phyloP scores from a whole-genome alignment of 2,797 vertebrate species.

The Thunnus albacares region DNA sequence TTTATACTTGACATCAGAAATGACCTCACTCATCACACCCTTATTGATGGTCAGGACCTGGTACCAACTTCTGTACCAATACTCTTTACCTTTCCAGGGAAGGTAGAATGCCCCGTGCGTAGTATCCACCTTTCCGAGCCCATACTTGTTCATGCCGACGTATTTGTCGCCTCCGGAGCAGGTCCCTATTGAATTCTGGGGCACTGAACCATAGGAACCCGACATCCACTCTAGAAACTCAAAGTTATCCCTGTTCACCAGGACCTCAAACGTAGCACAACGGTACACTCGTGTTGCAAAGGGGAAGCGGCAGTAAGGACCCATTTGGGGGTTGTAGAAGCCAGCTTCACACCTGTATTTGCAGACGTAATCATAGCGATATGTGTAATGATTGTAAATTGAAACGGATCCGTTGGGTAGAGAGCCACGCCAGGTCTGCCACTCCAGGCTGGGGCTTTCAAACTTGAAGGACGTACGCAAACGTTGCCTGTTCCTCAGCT shows the following conservation, averaged over 20 bases:
- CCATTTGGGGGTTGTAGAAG: constrained; percentile 65
- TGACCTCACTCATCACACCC: constrained; percentile 48
- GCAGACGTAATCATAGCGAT: constrained; percentile 68
- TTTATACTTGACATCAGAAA: constrained; percentile 63
- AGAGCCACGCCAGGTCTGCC: constrained; percentile 55
- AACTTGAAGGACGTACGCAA: not conserved
- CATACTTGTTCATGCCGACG: constrained; percentile 75
- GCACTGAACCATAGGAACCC: constrained; percentile 60
- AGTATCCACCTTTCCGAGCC: constrained; percentile 73
- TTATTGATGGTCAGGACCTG: constrained; percentile 69
- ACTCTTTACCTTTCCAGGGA: constrained; percentile 62
- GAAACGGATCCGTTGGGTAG: constrained; percentile 60
- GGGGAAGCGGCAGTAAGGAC: constrained; percentile 64
- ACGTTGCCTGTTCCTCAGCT: not conserved
- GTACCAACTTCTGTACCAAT: constrained; percentile 65
- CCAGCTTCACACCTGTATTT: constrained; percentile 61
- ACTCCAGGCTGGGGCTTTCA: constrained; percentile 62
- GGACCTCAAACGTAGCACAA: constrained; percentile 54
- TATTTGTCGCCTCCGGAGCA: constrained; percentile 46
- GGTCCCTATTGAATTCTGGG: constrained; percentile 57
- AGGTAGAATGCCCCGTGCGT: constrained; percentile 69
- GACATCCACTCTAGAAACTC: constrained; percentile 73
- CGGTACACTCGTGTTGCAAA: not conserved
- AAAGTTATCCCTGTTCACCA: constrained; percentile 75
- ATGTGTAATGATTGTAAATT: constrained; percentile 64